Conservation (phyloP, 2,797 vertebrate genomes). For the Enteromius argenteus region DNA sequence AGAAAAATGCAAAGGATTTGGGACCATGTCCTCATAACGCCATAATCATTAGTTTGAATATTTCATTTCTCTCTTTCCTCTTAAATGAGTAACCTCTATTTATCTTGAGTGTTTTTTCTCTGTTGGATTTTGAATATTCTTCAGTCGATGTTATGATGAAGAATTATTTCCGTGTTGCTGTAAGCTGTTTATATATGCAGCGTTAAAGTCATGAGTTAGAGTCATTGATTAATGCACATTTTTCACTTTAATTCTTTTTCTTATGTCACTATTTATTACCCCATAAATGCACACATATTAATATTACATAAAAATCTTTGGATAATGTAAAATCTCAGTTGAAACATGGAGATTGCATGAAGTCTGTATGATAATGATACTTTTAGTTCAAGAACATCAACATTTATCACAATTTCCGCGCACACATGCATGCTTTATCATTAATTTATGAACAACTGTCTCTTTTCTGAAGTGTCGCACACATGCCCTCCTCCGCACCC, state of each 20-base stretch:
- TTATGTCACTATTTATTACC: slow-evolving; percentile 15
- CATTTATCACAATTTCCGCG: slow-evolving; percentile 3
- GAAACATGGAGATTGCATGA: neutral
- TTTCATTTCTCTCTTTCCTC: neutral
- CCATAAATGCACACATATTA: neutral
- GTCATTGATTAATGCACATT: slow-evolving; percentile 6
- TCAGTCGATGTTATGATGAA: neutral
- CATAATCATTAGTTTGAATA: slow-evolving; percentile 15
- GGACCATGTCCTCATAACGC: neutral
- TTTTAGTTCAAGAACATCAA: slow-evolving; percentile 4
- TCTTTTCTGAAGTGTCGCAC: neutral
- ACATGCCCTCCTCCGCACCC: slow-evolving; percentile 16
- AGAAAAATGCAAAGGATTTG: neutral
- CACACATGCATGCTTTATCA: neutral
- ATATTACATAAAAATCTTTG: neutral
- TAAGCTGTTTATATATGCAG: neutral
- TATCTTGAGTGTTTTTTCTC: neutral
- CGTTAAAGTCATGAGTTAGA: too few relatives aligned
- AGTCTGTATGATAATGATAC: neutral
- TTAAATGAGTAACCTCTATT: slow-evolving; percentile 1
- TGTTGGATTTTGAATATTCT: neutral
- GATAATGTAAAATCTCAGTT: neutral
- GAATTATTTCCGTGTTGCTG: neutral
- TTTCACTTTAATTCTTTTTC: neutral
- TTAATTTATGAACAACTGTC: slow-evolving; percentile 13